phyloP scores from a whole-genome alignment of 1,140 invertebrate species.

The Leptinotarsa lineolata region DNA sequence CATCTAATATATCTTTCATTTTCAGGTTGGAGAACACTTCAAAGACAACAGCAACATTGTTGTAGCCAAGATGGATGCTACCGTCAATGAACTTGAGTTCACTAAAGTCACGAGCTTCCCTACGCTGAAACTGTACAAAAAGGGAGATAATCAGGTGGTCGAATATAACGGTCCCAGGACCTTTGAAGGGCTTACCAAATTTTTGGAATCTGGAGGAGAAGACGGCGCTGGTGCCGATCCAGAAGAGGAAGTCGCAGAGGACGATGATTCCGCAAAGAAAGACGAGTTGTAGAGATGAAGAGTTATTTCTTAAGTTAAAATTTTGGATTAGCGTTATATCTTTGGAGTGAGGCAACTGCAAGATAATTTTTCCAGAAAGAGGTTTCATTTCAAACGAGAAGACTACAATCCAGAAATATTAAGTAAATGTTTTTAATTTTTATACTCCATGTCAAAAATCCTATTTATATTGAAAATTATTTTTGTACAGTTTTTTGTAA shows the following conservation, averaged over 20 bases:
- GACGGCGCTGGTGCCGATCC: slow-evolving; percentile 63
- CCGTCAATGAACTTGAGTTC: slow-evolving; percentile 94
- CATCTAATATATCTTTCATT: not conserved
- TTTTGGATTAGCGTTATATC: not conserved
- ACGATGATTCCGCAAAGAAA: slow-evolving; percentile 68
- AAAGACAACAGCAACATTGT: slow-evolving; percentile 83
- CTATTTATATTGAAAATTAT: slow-evolving; percentile 16
- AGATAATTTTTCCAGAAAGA: no score
- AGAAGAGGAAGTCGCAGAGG: slow-evolving; percentile 66
- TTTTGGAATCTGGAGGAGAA: slow-evolving; percentile 81
- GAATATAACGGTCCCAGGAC: slow-evolving; percentile 96
- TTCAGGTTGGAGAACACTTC: slow-evolving; percentile 74
- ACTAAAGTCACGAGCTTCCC: slow-evolving; percentile 95
- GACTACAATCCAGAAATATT: not conserved
- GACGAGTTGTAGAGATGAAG: slow-evolving; percentile 66
- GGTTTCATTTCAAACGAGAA: no score
- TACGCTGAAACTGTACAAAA: slow-evolving; percentile 94
- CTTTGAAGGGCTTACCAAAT: slow-evolving; percentile 89
- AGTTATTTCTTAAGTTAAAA: not conserved
- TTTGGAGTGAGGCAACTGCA: not conserved
- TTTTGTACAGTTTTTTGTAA: slow-evolving; percentile 9
- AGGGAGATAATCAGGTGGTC: slow-evolving; percentile 89
- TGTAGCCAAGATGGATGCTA: slow-evolving; percentile 98
- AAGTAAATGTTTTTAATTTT: slow-evolving; percentile 5
- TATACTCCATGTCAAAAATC: slow-evolving; percentile 17